Base-by-base conservation (phyloP, 2,888 invertebrate genomes). In the Morpho deidamia region DNA sequence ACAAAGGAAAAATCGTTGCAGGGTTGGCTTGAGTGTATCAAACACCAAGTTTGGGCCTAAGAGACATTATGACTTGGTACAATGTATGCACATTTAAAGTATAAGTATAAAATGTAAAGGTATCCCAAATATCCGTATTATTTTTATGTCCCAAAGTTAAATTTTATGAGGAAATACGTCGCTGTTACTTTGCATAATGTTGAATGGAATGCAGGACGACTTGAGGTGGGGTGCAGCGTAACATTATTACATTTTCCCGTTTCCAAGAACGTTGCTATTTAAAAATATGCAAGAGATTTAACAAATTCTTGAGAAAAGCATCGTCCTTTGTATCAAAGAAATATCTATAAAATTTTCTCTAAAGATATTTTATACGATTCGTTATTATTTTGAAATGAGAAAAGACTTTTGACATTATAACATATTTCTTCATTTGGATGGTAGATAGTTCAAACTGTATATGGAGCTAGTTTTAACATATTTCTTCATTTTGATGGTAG, bases 161-260 rank as follows among this genome's bases (percentile, higher is more conserved):
- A 55, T 33, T 52, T 38, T 55, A 40, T 41, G 55, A 55, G 57
- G 44, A 59, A 63, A 55, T 56, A 55, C 56, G 43, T 49, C 32
- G 46, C 32, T 38, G 32, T 23, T 23, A 23, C 57, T 55, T 58
- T 60, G 65, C 63, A 63, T 64, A 63, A 66, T 64, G 63, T 57
- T 62, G 60, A 61, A 66, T 66, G 66, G 65, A 65, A 69, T 65
- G 64, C 64, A 63, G 61, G 55, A 51, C 58, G 59, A 46, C 54
- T 58, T 49, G 60, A 50, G 59, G 53, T 61, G 23, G 63, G 63
- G 62, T 58, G 64, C 53, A 62, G 53, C 61, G 59, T 56, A 53
- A 60, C 62, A 60, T 69, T 71, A 71, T 70, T 70, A 67, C 67
- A 68, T 69, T 69, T 65, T 48, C 48, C 40, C 48, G 48, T 48